Conservation (phyloP, 2,797 vertebrate species). For the Notolabrus celidotus region DNA sequence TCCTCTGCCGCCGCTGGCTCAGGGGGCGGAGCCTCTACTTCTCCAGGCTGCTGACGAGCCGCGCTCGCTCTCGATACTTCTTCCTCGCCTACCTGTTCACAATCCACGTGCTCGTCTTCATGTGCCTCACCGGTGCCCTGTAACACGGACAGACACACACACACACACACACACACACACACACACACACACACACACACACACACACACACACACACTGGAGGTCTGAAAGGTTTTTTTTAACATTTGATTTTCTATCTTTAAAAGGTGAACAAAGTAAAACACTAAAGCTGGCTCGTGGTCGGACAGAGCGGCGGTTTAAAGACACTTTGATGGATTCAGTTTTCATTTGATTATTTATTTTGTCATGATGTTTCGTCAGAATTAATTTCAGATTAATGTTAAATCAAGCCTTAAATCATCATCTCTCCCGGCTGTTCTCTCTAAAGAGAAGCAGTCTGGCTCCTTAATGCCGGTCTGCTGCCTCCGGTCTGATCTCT, state of each 20-base stretch:
- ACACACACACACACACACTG: too few species aligned
- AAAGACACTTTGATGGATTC: background rate
- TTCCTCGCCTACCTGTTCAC: slow-evolving; percentile 89
- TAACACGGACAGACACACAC: slow-evolving; percentile 61
- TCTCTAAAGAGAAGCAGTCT: background rate
- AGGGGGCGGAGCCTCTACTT: slow-evolving; percentile 91
- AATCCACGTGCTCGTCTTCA: slow-evolving; percentile 86
- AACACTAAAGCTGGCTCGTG: slow-evolving; percentile 24
- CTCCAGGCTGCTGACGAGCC: slow-evolving; percentile 88
- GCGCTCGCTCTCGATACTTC: slow-evolving; percentile 89
- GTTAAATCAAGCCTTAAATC: slow-evolving; percentile 40
- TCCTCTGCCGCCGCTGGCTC: slow-evolving; percentile 87
- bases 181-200: background rate
- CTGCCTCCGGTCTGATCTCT: slow-evolving; percentile 13
- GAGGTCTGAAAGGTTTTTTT: too few species aligned
- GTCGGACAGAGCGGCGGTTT: background rate
- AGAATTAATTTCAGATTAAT: background rate
- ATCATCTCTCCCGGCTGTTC: background rate
- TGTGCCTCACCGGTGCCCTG: slow-evolving; percentile 89
- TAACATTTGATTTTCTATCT: background rate
- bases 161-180: too few species aligned
- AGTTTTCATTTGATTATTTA: background rate
- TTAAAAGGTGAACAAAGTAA: background rate
- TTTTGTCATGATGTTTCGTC: too few species aligned
- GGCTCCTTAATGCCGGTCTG: background rate